Evolutionary conservation across 2,888 invertebrate species (phyloP).

Genomic region (Tetranychus piercei): DNA sequence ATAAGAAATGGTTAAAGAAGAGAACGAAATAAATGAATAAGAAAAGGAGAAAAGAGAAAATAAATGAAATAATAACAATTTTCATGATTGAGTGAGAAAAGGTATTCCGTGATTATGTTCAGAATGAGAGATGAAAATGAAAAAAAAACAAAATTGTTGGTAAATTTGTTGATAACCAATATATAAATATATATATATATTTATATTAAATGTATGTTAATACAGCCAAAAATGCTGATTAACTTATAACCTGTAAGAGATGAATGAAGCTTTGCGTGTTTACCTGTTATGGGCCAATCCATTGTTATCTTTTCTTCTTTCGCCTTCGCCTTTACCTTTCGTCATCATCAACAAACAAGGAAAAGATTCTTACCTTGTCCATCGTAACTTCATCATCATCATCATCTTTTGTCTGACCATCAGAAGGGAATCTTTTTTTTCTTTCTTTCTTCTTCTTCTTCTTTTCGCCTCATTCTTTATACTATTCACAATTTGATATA

Average conservation of each 20-base stretch:
- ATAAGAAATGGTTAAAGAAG: too few relatives aligned
- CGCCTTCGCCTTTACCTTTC: background rate
- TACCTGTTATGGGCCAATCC: background rate
- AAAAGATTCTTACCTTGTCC: background rate
- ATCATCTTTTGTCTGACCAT: background rate
- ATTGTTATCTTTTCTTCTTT: background rate
- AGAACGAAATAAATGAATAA: slow-evolving; percentile 34
- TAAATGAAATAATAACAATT: background rate
- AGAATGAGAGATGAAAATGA: background rate
- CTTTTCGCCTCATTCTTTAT: background rate
- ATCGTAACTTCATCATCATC: background rate
- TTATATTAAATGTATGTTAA: background rate
- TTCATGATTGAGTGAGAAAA: background rate
- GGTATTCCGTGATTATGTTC: background rate
- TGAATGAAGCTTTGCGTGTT: background rate
- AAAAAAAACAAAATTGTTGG: background rate
- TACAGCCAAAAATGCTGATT: background rate
- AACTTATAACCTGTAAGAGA: background rate
- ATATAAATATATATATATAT: background rate
- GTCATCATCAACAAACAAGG: background rate
- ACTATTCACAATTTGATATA: background rate
- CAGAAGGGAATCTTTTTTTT: background rate
- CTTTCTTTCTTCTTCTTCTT: background rate
- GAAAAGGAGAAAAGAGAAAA: slow-evolving; percentile 31
- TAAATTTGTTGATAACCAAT: background rate